These are phyloP conservation scores for Phaenicophaeus curvirostris DNA, from an alignment of 2,797 vertebrate genomes.

Conservation along the genomic window DNA sequence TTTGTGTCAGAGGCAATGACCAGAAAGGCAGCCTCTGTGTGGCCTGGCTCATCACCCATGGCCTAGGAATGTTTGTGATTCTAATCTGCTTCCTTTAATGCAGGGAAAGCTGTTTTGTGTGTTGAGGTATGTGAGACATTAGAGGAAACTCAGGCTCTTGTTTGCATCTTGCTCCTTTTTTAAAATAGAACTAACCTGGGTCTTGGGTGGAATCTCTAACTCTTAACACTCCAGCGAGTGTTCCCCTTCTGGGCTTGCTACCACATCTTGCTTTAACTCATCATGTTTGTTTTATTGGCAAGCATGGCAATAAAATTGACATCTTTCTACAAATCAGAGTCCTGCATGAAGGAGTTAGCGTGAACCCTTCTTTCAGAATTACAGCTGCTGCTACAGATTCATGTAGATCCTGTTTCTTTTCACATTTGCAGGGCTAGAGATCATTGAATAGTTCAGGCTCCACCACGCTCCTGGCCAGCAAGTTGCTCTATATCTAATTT, in stretches of 20 bases:
- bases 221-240: not conserved
- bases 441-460: not conserved
- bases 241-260: not conserved
- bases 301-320: not conserved
- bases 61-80: not conserved
- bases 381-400: not conserved
- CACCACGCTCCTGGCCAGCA: not conserved
- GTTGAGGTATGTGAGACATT: not conserved
- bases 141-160: not conserved
- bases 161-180: not conserved
- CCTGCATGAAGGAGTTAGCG: not conserved
- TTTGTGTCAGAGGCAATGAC: not conserved
- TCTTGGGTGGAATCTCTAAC: not conserved
- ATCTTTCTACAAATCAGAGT: not conserved
- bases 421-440: not conserved
- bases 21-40: accelerated
- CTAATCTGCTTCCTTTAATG: not conserved
- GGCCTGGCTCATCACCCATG: not conserved
- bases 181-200: not conserved
- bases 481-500: not conserved
- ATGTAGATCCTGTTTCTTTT: not conserved
- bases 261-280: not conserved
- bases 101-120: not conserved
- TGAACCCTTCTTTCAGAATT: not conserved
- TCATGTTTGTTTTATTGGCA: not conserved